Base-by-base conservation (phyloP, 2,113 vertebrate genomes). In the Alces alces region DNA sequence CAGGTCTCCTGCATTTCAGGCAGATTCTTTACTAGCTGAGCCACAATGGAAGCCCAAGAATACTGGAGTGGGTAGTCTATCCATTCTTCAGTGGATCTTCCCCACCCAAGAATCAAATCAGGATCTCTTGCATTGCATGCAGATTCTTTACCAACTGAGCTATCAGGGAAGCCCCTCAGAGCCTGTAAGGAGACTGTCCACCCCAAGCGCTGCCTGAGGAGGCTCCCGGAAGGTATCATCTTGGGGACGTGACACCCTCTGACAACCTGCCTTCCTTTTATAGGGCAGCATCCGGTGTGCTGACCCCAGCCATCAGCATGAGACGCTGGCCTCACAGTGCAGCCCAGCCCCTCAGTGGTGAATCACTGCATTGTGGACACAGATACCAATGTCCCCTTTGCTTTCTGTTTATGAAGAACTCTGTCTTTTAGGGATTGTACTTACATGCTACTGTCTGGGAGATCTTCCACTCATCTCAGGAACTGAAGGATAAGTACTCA, bases 221-320 rank as follows among this genome's bases (percentile, higher is more conserved):
- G 82, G 30, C 61, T 93, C 50, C n/a, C 25, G 21, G 83, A 36
- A 36, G 23, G 66, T 70, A 23, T 70, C 13, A 6, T 27, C 54
- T 1, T 45, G 83, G n/a, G 47, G 28, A 23, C 57, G 4, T 21
- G 11, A 25, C 12, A 21, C 43, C 17, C 60, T 86, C 88, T 5
- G 25, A 84, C 39, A 30, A 28, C 19, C 43, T 66, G 47, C n/a
- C 39, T 60, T 60, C 17, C 45, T 82, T 64, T 55, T 55, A 9
- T 0, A 16, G 66, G 57, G 19, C 52, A n/a, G n/a, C 1, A 14
- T 30, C 52, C 1, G 1, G 14, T 5, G 3, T 55, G 88, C 33
- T 17, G 14, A n/a, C 27, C n/a, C 33, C 0, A 0, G 27, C 21
- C 55, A 30, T 21, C 86, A 36, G 15, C 10, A 0, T 17, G 30